Conservation (phyloP, 2,113 vertebrate species). For the Micronisus gabar region DNA sequence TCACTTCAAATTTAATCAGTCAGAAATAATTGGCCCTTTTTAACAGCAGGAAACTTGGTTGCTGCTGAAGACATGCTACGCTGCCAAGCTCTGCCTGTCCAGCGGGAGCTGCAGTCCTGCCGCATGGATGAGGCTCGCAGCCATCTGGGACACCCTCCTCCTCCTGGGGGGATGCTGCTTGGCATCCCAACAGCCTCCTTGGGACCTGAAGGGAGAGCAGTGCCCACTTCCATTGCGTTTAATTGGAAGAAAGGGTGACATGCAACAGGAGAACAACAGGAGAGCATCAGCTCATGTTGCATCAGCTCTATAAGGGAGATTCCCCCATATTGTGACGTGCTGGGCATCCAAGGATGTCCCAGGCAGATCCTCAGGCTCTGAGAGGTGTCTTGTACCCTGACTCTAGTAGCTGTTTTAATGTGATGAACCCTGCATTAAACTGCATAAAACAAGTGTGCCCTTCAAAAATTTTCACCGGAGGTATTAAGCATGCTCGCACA, state of each 20-base stretch:
- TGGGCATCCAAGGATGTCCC: not conserved
- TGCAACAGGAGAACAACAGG: not conserved
- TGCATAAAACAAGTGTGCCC: accelerated
- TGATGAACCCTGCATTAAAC: not conserved
- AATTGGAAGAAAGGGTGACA: not conserved
- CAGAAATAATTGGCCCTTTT: not conserved
- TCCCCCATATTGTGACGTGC: not conserved
- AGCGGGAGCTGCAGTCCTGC: not conserved
- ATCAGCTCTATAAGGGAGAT: not conserved
- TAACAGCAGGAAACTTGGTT: not conserved
- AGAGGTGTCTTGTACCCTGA: not conserved
- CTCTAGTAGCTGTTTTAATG: not conserved
- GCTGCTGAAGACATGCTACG: not conserved
- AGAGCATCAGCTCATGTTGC: not conserved
- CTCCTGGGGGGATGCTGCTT: not conserved
- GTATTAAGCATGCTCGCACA: not conserved
- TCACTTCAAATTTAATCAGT: not conserved
- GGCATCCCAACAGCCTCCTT: not conserved
- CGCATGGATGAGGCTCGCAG: accelerated
- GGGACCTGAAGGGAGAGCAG: not conserved
- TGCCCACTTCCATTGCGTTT: not conserved
- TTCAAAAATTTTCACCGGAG: not conserved
- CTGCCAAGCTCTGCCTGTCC: not conserved
- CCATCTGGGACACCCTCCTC: not conserved
- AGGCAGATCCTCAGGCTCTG: not conserved